phyloP scores from a whole-genome alignment of 2,113 vertebrate genomes.

The Syrmaticus mikado region DNA sequence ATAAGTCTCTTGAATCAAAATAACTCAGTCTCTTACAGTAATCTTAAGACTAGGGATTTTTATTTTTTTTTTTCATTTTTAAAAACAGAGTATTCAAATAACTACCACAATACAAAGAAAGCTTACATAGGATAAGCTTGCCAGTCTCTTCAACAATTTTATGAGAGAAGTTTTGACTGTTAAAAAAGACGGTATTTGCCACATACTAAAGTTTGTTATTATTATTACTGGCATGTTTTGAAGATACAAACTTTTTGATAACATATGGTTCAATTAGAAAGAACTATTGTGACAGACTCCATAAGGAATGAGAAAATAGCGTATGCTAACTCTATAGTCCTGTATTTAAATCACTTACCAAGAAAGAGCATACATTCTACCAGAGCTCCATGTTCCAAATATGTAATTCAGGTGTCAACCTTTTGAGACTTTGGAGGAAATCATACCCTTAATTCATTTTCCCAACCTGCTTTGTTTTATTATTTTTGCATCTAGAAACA shows the following conservation, averaged over 20 bases:
- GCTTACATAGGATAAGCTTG: neutral
- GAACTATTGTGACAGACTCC: accelerated
- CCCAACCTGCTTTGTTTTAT: neutral
- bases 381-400: neutral
- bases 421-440: neutral
- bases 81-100: neutral
- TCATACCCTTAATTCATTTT: neutral
- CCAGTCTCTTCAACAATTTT: neutral
- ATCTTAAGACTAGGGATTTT: neutral
- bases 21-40: neutral
- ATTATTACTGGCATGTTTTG: neutral
- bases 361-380: neutral
- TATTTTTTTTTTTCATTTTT: neutral
- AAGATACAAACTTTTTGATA: neutral
- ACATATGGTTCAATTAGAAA: accelerated
- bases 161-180: neutral
- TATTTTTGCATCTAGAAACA: neutral
- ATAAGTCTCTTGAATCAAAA: neutral
- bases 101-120: neutral
- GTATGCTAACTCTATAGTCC: neutral
- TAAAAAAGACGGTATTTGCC: accelerated
- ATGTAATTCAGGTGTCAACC: accelerated
- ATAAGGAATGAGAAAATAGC: neutral
- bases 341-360: neutral
- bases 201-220: neutral